Evolutionary conservation across 2,113 vertebrate species (phyloP), one percentile per base, ranked within the genome.

Genomic region (Brachypteracias leptosomus): DNA sequence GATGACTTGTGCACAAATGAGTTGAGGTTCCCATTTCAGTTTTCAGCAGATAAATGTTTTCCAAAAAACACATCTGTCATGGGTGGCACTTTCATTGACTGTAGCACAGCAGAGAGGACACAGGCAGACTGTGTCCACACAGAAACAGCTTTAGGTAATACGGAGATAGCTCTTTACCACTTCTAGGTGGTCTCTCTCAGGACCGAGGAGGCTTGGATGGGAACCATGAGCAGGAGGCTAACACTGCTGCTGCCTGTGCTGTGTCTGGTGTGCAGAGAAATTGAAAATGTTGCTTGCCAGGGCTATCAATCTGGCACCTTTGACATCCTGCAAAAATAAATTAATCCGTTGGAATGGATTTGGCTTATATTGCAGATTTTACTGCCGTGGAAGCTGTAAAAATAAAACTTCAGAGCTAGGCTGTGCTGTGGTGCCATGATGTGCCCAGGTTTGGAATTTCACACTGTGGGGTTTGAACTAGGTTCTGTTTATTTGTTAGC

Each of bases 251-350:
- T n/a, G 93, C 81, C 81, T 35, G n/a, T 7, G 36, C 91, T 79
- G 58, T 42, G 83, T 93, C 95, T 96, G 92, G 95, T 85, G 92
- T 89, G 90, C 93, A 77, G 87, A 94, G 89, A 95, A 96, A 96
- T 93, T 96, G 93, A 96, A 95, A 94, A 86, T 22, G 73, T 93
- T 89, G 85, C 80, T 96, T 71, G 70, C 95, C 93, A 96, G 89
- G 78, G 89, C 92, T 94, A 93, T 96, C 95, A 95, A 91, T 96
- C 91, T 96, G 96, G 92, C 87, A 93, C 92, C 91, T 97, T 80
- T 95, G 92, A 97, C 91, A 96, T 93, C 67, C 36, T 75, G 71
- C 74, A 66, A 93, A 92, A 95, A 97, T 81, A 96, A 96, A 96
- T 97, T 91, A 95, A 95, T 93, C 90, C 0, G 1, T 92, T 92